phyloP scores from a whole-genome alignment of 2,888 invertebrate species.

The Archips crataeganus region DNA sequence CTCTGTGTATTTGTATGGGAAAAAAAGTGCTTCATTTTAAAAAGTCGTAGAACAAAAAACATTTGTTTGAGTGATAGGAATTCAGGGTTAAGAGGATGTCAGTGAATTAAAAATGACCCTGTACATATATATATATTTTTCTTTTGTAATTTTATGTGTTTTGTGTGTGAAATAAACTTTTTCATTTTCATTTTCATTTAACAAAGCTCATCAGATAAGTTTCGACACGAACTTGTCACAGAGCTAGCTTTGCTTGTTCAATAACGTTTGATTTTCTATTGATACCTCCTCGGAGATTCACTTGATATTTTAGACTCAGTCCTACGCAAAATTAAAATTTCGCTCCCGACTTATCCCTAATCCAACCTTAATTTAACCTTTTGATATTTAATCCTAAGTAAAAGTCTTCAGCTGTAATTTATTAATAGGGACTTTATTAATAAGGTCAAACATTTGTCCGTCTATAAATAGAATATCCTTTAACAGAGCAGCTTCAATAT shows the following conservation, averaged over 20 bases:
- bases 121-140: too few relatives aligned
- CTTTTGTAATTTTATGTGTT: too few relatives aligned
- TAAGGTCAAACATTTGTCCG: neutral
- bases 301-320: neutral
- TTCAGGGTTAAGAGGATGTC: too few relatives aligned
- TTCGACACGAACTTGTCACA: neutral
- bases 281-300: neutral
- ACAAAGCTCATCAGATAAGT: constrained; percentile 4
- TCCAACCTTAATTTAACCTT: neutral
- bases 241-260: neutral
- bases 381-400: neutral
- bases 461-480: neutral
- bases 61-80: too few relatives aligned
- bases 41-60: too few relatives aligned
- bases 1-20: too few relatives aligned
- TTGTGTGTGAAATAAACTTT: too few relatives aligned
- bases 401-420: neutral
- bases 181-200: too few relatives aligned
- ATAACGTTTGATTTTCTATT: neutral
- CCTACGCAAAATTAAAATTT: neutral
- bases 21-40: too few relatives aligned
- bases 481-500: neutral
- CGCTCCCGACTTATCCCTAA: neutral
- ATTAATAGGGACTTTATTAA: neutral
- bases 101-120: too few relatives aligned